phyloP scores from a whole-genome alignment of 2,113 vertebrate genomes.

The Brachyhypopomus occidentalis region DNA sequence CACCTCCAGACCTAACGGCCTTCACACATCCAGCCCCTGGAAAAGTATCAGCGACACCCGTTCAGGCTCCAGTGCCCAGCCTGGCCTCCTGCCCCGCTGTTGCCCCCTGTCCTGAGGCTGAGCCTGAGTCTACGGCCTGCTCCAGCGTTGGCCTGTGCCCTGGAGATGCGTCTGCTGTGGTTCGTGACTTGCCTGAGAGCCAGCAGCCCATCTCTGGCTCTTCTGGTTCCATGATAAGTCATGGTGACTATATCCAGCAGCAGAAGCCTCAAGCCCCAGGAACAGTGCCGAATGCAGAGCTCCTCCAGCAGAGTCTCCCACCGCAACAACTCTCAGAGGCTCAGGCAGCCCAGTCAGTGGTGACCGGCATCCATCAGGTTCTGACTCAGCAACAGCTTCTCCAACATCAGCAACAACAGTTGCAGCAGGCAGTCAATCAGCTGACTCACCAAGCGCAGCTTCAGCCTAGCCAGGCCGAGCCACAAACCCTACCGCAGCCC shows the following conservation, averaged over 20 bases:
- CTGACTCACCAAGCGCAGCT: slow-evolving; percentile 53
- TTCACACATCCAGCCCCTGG: slow-evolving; percentile 3
- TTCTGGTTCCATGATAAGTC: slow-evolving; percentile 50
- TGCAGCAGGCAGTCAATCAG: slow-evolving; percentile 39
- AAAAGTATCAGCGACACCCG: slow-evolving; percentile 21
- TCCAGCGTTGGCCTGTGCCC: slow-evolving; percentile 52
- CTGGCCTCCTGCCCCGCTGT: slow-evolving; percentile 7
- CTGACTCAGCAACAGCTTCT: slow-evolving; percentile 61
- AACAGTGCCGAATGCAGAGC: slow-evolving; percentile 5
- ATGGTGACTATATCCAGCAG: slow-evolving; percentile 45
- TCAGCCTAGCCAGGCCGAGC: slow-evolving; percentile 50
- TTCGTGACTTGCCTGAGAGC: slow-evolving; percentile 47
- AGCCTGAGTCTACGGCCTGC: slow-evolving; percentile 48
- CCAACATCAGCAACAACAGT: slow-evolving; percentile 61
- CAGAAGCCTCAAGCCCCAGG: slow-evolving; percentile 51
- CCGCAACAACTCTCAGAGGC: slow-evolving; percentile 39
- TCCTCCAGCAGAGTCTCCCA: slow-evolving; percentile 40
- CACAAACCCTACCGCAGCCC: slow-evolving; percentile 53
- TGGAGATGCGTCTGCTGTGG: slow-evolving; percentile 49
- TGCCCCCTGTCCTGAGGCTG: slow-evolving; percentile 46
- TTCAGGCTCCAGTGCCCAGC: background rate
- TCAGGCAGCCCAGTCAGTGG: slow-evolving; percentile 24
- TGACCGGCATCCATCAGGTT: slow-evolving; percentile 22
- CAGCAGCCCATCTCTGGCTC: slow-evolving; percentile 52
- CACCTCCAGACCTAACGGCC: slow-evolving; percentile 34